Percentiles rank a stretch among this genome's conserved stretches.
phyloP scores from a whole-genome alignment of 2,113 vertebrate species.

The Galbula dea region DNA sequence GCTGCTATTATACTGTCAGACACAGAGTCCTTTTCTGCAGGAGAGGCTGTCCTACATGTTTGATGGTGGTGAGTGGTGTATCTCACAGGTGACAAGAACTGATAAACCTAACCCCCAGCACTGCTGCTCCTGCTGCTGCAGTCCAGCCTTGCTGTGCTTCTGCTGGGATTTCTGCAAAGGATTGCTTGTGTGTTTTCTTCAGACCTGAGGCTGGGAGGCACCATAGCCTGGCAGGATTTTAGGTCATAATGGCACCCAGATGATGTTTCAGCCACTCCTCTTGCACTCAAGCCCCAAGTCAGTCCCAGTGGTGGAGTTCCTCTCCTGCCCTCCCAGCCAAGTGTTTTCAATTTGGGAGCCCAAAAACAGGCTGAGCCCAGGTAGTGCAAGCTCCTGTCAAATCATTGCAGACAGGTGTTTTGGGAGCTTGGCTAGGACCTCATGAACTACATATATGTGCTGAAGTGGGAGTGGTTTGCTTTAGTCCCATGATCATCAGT shows the following conservation, averaged over 20 bases:
- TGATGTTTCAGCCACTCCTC: not conserved
- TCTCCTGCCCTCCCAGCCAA: rapidly evolving
- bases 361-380: not conserved
- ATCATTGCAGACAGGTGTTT: not conserved
- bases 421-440: not conserved
- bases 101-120: not conserved
- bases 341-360: not conserved
- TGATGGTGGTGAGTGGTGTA: not conserved
- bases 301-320: rapidly evolving
- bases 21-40: not conserved
- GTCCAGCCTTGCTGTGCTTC: not conserved
- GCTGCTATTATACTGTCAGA: not conserved
- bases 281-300: rapidly evolving
- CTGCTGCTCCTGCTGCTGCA: not conserved
- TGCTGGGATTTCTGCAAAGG: not conserved
- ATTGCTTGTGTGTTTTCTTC: not conserved
- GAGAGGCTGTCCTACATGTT: not conserved
- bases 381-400: not conserved
- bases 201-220: rapidly evolving
- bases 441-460: rapidly evolving
- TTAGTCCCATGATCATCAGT: rapidly evolving
- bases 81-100: not conserved
- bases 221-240: rapidly evolving
- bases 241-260: not conserved
- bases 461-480: not conserved